Percentiles rank a stretch among this genome's conserved stretches.
Evolutionary conservation across 1,140 invertebrate species (phyloP).

Genomic region (Papilio polytes): DNA sequence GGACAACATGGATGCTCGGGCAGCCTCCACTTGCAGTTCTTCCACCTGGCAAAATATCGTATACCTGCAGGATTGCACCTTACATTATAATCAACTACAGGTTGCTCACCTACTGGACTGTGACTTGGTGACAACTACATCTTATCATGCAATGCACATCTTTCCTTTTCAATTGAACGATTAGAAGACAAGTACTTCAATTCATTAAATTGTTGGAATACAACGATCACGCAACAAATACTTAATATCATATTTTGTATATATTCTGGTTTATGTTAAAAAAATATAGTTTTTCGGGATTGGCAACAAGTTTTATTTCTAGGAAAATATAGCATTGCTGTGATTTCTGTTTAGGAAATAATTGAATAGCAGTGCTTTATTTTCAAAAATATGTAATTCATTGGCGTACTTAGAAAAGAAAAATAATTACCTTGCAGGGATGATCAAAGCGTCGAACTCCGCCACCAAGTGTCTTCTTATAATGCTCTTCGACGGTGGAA

Average conservation of each 20-base stretch:
- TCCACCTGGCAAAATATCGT: slow-evolving; percentile 91
- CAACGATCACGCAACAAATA: slow-evolving; percentile 12
- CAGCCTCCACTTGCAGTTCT: slow-evolving; percentile 88
- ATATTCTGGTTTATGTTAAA: neutral
- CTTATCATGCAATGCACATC: slow-evolving; percentile 67
- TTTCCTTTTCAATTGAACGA: slow-evolving; percentile 41
- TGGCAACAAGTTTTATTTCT: slow-evolving; percentile 10
- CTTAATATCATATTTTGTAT: neutral
- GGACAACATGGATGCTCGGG: slow-evolving; percentile 84
- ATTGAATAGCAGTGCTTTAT: slow-evolving; percentile 37
- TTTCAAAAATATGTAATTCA: slow-evolving; percentile 36
- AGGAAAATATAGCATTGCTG: slow-evolving; percentile 48
- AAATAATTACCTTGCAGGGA: slow-evolving; percentile 92
- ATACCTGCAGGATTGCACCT: slow-evolving; percentile 87
- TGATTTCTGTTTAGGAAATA: neutral
- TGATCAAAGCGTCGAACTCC: slow-evolving; percentile 94
- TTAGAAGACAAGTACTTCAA: neutral
- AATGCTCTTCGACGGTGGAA: slow-evolving; percentile 96
- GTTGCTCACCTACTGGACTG: slow-evolving; percentile 69
- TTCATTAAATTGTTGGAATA: neutral
- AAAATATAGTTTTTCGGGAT: neutral
- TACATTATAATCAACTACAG: slow-evolving; percentile 82
- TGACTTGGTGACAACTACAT: slow-evolving; percentile 57
- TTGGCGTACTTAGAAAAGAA: slow-evolving; percentile 24
- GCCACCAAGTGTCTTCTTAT: slow-evolving; percentile 95